Percentiles rank a stretch among this genome's conserved stretches.
phyloP scores from a whole-genome alignment of 2,888 invertebrate genomes.

The Caenorhabditis wallacei region DNA sequence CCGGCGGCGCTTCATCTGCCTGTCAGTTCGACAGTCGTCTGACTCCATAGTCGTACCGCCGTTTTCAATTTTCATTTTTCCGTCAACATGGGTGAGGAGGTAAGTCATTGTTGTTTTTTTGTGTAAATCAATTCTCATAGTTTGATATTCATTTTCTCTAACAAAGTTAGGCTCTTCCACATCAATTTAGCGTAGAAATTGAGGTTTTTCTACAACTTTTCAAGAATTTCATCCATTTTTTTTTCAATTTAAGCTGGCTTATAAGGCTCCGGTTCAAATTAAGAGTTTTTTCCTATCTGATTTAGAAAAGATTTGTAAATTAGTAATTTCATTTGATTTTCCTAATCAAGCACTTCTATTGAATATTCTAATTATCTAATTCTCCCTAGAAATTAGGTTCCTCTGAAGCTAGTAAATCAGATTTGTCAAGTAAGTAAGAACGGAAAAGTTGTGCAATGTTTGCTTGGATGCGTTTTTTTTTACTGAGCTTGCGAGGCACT shows the following conservation, averaged over 20 bases:
- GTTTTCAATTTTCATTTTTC: conserved; percentile 63
- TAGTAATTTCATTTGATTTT: too few species aligned
- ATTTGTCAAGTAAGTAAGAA: conserved; percentile 14
- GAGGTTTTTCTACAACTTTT: too few species aligned
- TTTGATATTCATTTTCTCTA: too few species aligned
- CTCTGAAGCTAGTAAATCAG: neutral
- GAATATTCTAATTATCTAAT: neutral
- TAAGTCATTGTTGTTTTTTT: conserved; percentile 52
- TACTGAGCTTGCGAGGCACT: conserved; percentile 50
- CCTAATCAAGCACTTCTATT: too few species aligned
- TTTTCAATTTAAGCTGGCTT: too few species aligned
- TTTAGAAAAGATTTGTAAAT: too few species aligned
- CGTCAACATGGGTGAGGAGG: conserved; percentile 67
- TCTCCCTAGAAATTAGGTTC: neutral
- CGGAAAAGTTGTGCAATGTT: conserved; percentile 53
- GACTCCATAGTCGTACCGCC: conserved; percentile 65
- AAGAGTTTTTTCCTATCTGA: too few species aligned
- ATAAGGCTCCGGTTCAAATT: too few species aligned
- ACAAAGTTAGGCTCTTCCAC: too few species aligned
- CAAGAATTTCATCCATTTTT: too few species aligned
- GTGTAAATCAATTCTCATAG: too few species aligned
- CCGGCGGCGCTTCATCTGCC: conserved; percentile 52
- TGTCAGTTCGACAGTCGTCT: conserved; percentile 68
- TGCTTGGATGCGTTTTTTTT: conserved; percentile 60
- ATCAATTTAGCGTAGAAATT: too few species aligned